phyloP scores from a whole-genome alignment of 2,888 invertebrate genomes.

The Chloromyia formosa region DNA sequence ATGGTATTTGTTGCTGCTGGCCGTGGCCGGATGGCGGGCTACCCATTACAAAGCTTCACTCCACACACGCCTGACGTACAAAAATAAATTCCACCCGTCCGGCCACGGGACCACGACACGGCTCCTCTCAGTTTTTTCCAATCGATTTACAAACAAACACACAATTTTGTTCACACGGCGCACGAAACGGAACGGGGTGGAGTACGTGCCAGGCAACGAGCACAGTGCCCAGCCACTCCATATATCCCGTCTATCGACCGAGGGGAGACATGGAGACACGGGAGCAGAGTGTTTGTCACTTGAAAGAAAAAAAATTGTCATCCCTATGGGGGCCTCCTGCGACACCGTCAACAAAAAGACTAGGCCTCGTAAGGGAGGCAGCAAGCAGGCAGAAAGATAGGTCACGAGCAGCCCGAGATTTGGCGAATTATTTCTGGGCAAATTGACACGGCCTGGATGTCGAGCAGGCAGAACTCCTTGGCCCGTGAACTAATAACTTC shows the following conservation, averaged over 20 bases:
- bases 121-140: background rate
- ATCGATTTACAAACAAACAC: slow-evolving; percentile 7
- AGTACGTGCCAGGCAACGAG: background rate
- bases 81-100: background rate
- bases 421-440: background rate
- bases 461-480: background rate
- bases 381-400: background rate
- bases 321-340: background rate
- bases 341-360: background rate
- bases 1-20: background rate
- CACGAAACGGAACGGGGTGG: background rate
- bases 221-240: background rate
- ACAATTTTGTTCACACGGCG: background rate
- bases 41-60: no score
- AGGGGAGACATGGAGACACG: no score
- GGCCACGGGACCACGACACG: background rate
- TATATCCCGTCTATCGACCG: no score
- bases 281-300: background rate
- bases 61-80: background rate
- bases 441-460: background rate
- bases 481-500: background rate
- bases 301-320: background rate
- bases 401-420: background rate
- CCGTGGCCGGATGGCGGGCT: no score
- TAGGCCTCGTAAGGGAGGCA: no score